Evolutionary conservation across 2,113 vertebrate genomes (phyloP), one percentile per base, ranked within the genome.

Genomic region (Pollachius pollachius): DNA sequence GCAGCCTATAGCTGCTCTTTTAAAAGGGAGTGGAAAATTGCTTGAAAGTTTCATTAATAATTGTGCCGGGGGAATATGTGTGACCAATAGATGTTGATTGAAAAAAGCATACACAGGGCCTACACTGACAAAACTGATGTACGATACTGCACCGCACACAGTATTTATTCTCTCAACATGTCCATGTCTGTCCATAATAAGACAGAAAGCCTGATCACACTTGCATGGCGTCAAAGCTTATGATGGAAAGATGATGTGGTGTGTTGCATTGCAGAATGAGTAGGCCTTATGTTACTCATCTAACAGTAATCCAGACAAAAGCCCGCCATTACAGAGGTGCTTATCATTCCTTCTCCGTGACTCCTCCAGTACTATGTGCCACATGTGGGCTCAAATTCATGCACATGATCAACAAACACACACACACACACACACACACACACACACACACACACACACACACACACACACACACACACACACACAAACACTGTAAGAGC

Each of bases 281-380:
- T 65, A 57, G 67, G 65, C 65, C 64, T 65, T 25, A 52, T 61
- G 65, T 85, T 85, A 83, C 76, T 87, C 84, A 89, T 86, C 81
- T 75, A 77, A 65, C 71, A 77, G 71, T 74, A 75, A 82, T 82
- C 76, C 73, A 71, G 52, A 77, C 58, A 68, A 72, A 85, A 84
- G 79, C 41, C 75, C 60, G 48, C 71, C 71, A 80, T 85, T 70
- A 73, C 78, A 27, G 65, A 79, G 71, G 75, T 71, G 87, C 82
- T 83, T 48, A 77, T 81, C 81, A 86, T 89, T 89, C 86, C 87
- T 91, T 90, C 81, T 86, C 66, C 48, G 19, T 91, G 85, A 89
- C 76, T 83, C 74, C 48, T 73, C 63, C 59, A 41, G 65, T 66
- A 64, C 67, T 62, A 64, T 81, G 69, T 76, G 56, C 68, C 19